phyloP scores from a whole-genome alignment of 2,797 vertebrate species.

The Chanos chanos region DNA sequence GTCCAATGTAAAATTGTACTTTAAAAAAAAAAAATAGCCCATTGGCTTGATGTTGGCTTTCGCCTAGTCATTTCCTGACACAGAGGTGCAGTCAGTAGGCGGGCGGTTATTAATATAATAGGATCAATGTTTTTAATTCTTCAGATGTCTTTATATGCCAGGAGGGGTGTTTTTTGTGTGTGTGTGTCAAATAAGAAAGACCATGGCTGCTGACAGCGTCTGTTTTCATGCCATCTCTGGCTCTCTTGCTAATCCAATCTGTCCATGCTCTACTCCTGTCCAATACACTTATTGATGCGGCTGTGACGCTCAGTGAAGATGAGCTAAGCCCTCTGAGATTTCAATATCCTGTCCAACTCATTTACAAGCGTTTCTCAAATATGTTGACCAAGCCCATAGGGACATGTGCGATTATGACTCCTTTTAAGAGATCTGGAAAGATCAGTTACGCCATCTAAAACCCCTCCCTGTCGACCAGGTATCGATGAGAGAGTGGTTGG shows the following conservation, averaged over 20 bases:
- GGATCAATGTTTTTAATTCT: constrained; percentile 21
- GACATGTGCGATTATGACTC: no score
- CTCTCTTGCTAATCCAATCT: constrained; percentile 33
- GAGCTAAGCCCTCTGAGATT: not conserved
- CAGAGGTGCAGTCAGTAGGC: constrained; percentile 1
- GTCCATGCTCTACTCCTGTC: constrained; percentile 5
- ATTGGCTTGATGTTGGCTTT: no score
- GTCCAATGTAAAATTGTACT: no score
- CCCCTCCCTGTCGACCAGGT: no score
- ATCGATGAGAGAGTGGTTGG: no score
- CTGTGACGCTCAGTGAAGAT: constrained; percentile 1
- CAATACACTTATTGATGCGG: constrained; percentile 34
- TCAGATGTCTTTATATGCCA: not conserved
- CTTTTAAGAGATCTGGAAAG: no score
- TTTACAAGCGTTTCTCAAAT: not conserved
- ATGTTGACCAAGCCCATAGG: no score
- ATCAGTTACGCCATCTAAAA: no score
- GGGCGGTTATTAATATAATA: constrained; percentile 34
- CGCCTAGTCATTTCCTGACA: constrained; percentile 17
- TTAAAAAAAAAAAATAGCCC: no score
- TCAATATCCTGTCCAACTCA: constrained; percentile 8
- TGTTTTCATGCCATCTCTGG: constrained; percentile 1
- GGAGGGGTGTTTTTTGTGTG: constrained; percentile 17
- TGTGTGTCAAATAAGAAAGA: not conserved
- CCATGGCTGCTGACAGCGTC: constrained; percentile 26